Percentiles rank a stretch among this genome's conserved stretches.
phyloP scores from a whole-genome alignment of 2,113 vertebrate genomes.

The Malurus elegans region DNA sequence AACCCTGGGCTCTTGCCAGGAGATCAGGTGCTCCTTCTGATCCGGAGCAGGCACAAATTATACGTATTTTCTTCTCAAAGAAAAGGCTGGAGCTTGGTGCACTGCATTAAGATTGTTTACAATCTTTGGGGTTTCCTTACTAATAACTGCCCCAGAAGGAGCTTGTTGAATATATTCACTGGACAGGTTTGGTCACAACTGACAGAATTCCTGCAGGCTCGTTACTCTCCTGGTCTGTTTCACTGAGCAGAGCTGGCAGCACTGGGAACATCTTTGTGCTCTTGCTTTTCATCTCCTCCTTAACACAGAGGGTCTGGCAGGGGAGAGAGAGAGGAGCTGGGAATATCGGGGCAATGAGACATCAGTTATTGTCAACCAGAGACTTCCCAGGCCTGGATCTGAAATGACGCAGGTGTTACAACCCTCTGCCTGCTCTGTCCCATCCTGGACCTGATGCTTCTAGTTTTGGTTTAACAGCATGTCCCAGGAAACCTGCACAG shows the following conservation, averaged over 20 bases:
- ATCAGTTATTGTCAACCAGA: neutral
- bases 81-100: neutral
- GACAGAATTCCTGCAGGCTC: neutral
- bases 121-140: neutral
- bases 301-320: neutral
- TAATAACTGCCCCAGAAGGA: neutral
- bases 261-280: neutral
- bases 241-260: neutral
- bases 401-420: neutral
- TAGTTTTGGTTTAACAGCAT: neutral
- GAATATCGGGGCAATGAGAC: accelerated
- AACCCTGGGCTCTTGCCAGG: neutral
- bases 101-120: neutral
- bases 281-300: neutral
- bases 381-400: neutral
- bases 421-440: neutral
- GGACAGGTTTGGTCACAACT: neutral
- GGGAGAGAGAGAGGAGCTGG: neutral
- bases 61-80: neutral
- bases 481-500: neutral
- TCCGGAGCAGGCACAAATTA: neutral
- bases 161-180: neutral
- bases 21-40: neutral
- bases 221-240: neutral
- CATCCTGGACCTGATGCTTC: neutral